These are phyloP conservation scores for Pantherophis vulpinus DNA, from an alignment of 2,797 vertebrate species.

Conservation along the genomic window DNA sequence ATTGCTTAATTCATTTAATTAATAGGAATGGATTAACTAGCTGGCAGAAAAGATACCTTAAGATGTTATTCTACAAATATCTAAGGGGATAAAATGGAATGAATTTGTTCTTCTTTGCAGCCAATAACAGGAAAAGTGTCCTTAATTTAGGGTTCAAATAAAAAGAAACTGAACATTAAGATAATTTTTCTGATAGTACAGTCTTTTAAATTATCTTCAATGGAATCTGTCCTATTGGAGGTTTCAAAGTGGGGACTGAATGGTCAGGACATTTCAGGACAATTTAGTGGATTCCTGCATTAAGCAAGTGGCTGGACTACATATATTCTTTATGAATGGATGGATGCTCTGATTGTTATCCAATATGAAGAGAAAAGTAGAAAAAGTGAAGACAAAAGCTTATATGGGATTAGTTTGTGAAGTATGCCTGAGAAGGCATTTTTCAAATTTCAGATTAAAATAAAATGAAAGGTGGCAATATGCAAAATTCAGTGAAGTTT, in stretches of 20 bases:
- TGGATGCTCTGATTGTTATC: not conserved
- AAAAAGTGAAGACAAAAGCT: not conserved
- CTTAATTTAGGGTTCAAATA: no score
- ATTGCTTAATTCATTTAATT: no score
- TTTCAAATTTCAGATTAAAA: not conserved
- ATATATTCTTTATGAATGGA: not conserved
- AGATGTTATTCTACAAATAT: no score
- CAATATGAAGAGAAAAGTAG: not conserved
- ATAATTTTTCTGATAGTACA: no score
- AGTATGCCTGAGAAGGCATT: not conserved
- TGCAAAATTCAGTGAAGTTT: not conserved
- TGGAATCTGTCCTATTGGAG: not conserved
- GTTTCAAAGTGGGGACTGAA: not conserved
- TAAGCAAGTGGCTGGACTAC: not conserved
- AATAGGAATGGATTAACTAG: no score
- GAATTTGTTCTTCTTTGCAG: no score
- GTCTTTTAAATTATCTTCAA: not conserved
- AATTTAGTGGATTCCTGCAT: not conserved
- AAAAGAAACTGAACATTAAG: no score
- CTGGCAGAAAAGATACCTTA: no score
- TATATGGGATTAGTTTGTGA: not conserved
- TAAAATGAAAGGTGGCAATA: not conserved
- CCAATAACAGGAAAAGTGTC: no score
- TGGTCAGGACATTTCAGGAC: not conserved
- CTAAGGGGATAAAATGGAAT: no score